Evolutionary conservation across 1,140 invertebrate species (phyloP), one percentile per base, ranked within the genome.

Genomic region (Streblospio benedicti): DNA sequence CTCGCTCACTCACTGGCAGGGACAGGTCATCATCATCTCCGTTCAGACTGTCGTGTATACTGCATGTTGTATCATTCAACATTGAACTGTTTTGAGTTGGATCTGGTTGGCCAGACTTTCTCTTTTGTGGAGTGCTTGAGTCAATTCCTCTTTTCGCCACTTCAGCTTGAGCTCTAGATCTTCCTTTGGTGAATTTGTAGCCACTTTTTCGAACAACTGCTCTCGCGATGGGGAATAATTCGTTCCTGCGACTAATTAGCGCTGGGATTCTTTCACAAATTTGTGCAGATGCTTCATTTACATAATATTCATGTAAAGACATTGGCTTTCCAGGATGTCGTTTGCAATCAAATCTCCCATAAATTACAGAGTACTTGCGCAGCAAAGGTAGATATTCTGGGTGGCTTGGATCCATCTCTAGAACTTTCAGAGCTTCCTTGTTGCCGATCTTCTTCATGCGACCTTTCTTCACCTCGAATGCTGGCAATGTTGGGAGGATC

Each of bases 211-310:
- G 83, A 3, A 97, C 93, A 16, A 97, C 90, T 78, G 95, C 91
- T 55, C 94, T 80, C 0, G 95, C 93, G 54, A 97, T 79, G 2
- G 93, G 90, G 75, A 97, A 97, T 30, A 98, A 83, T 77, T 97
- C 93, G 73, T 97, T 93, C 32, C 93, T 80, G 35, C 93, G 81
- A 2, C 93, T 96, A 38, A 98, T 80, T 33, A 97, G 79, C 2
- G 89, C 88, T 0, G 93, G 92, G 59, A 91, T 85, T 71, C 90
- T 86, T 70, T 87, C 83, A 73, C 93, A 96, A 58, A 98, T 86
- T 75, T 97, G 94, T 1, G 93, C 93, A 0, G 94, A 92, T 0
- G 94, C 94, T 76, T 98, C 95, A 78, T 98, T 98, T 9, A 97
- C 93, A 38, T 90, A 91, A 18, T 90, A 91, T 83, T 97, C 94